Conservation (phyloP, 2,797 vertebrate species). For the Alcedo atthis region DNA sequence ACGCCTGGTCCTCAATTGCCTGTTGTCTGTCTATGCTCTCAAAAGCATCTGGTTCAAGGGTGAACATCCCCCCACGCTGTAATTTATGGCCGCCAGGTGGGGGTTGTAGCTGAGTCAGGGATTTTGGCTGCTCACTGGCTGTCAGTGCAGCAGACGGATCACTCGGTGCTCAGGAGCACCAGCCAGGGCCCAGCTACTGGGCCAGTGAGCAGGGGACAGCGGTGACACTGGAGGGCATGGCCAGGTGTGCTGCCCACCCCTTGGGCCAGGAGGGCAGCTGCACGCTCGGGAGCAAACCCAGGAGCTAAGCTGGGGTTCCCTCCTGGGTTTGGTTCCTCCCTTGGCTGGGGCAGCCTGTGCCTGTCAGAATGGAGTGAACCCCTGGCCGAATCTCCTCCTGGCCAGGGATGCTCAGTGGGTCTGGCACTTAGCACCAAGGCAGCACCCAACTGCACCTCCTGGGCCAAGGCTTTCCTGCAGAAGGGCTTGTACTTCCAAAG, state of each 20-base stretch:
- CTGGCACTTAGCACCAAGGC: neutral
- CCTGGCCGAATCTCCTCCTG: neutral
- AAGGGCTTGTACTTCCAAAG: neutral
- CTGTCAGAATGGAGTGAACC: fast-evolving
- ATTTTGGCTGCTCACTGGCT: neutral
- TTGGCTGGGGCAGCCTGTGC: neutral
- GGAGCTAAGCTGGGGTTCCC: neutral
- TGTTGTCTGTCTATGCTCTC: neutral
- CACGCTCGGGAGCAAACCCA: neutral
- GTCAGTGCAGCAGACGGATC: neutral
- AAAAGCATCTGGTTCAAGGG: conserved; percentile 60
- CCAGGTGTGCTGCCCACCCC: fast-evolving
- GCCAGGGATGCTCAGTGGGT: neutral
- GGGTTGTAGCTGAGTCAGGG: conserved; percentile 40
- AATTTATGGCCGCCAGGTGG: conserved; percentile 67
- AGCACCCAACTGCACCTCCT: fast-evolving
- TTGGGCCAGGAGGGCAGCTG: neutral
- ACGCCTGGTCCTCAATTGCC: neutral
- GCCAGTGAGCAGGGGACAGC: neutral
- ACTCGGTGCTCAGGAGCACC: fast-evolving
- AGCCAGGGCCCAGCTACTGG: neutral
- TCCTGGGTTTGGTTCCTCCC: neutral
- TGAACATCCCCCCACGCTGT: neutral
- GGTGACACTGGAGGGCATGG: fast-evolving
- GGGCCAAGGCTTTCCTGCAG: fast-evolving